Evolutionary conservation across 2,797 vertebrate species (phyloP).

Genomic region (Pygocentrus nattereri): DNA sequence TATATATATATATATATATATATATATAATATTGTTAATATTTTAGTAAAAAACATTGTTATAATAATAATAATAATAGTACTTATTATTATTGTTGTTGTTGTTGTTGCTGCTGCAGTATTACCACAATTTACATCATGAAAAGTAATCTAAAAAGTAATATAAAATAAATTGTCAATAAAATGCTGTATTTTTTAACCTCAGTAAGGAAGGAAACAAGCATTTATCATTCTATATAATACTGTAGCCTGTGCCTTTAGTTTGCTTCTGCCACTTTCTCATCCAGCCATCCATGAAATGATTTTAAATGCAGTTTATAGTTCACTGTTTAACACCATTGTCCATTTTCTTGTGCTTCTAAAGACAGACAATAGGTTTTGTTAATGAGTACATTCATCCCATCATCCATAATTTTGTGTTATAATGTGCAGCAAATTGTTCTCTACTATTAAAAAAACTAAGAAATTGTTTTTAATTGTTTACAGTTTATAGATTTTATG

Average conservation of each 20-base stretch:
- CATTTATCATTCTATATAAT: neutral
- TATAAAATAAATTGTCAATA: neutral
- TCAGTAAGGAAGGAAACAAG: neutral
- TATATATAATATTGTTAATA: no score
- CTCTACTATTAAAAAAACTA: neutral
- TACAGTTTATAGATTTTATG: neutral
- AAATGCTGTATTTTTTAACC: neutral
- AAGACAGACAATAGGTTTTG: slow-evolving; percentile 22
- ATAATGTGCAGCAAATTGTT: neutral
- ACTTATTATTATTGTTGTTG: neutral
- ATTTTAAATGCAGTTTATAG: slow-evolving; percentile 7
- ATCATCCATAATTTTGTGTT: slow-evolving; percentile 8
- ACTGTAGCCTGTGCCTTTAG: neutral
- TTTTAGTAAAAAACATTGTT: no score
- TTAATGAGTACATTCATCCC: slow-evolving; percentile 1
- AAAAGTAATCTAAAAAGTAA: neutral
- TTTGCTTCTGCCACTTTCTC: slow-evolving; percentile 25
- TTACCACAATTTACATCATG: neutral
- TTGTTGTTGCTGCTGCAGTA: neutral
- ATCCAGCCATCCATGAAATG: slow-evolving; percentile 40
- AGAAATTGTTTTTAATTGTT: neutral
- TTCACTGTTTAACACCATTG: slow-evolving; percentile 1
- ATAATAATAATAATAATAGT: no score
- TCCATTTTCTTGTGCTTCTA: slow-evolving; percentile 1
- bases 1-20: no score